Evolutionary conservation across 2,888 invertebrate genomes (phyloP), one percentile per base, ranked within the genome.

Genomic region (Ectobius pallidus): DNA sequence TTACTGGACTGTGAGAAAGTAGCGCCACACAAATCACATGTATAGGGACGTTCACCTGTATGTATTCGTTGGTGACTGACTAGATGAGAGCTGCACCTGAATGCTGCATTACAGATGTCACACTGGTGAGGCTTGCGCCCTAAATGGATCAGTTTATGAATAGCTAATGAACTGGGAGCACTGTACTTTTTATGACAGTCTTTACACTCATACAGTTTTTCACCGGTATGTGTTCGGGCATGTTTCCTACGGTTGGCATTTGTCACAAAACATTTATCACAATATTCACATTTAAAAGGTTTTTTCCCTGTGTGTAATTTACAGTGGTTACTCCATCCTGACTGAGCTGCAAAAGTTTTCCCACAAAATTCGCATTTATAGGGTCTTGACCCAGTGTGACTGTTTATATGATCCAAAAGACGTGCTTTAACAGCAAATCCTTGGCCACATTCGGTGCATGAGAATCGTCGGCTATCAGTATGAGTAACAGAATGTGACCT

Each of bases 381-480:
- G 14, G 52, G 52, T 14, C 52, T 20, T 25, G 52, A 52, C 25
- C 52, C 52, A 25, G 52, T 52, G 52, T 52, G 52, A 52, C 52
- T 52, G 52, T 52, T 52, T 52, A 52, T 25, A 14, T 52, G 52
- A 52, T 52, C 52, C 3, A 52, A 25, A 14, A 52, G 25, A 9
- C 52, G 52, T 25, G 52, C 52, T 22, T 52, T 52, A 4, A 52
- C 52, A 52, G 52, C 52, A 52, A 52, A 52, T 52, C 52, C 52
- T 25, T 52, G 52, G 25, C 52, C 52, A 9, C 52, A 52, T 25
- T 52, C 52, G 25, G 52, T 25, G 22, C 52, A 52, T 25, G 52
- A 52, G 52, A 52, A 52, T 25, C 52, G n/a, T 16, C 52, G 52
- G 20, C 52, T 52, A 52, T 52, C 52, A 4, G 52, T 25, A 18